phyloP scores from a whole-genome alignment of 2,113 vertebrate species.

The Calyptomena viridis region DNA sequence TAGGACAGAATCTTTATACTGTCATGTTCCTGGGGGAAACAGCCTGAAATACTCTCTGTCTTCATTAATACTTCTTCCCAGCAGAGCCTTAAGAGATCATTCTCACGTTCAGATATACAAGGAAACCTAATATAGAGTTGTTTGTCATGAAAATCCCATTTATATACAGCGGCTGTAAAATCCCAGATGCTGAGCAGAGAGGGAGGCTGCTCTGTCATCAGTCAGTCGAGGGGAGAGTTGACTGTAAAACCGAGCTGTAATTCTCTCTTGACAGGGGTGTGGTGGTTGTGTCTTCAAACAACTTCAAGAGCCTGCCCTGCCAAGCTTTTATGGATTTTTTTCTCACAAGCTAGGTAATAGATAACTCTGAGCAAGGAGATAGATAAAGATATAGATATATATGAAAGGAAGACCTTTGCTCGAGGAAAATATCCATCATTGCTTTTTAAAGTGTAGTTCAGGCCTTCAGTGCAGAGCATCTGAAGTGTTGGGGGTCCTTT shows the following conservation, averaged over 20 bases:
- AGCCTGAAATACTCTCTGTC: conserved; percentile 9
- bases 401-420: conserved; percentile 20
- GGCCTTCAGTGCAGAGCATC: not conserved
- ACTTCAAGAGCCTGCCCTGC: not conserved
- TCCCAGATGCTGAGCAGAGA: not conserved
- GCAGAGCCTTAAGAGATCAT: conserved; percentile 28
- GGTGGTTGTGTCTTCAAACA: conserved; percentile 13
- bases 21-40: not conserved
- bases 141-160: conserved; percentile 57
- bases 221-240: not conserved
- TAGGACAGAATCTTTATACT: not conserved
- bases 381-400: not conserved
- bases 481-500: not conserved
- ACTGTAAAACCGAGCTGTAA: not conserved
- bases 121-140: conserved; percentile 20
- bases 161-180: conserved; percentile 26
- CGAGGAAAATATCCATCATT: not conserved
- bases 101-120: conserved; percentile 8
- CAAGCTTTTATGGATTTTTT: not conserved
- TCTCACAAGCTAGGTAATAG: not conserved
- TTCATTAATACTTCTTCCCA: conserved; percentile 30
- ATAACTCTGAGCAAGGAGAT: not conserved
- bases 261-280: not conserved
- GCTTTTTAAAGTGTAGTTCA: not conserved
- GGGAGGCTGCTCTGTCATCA: conserved; percentile 6